Conservation (phyloP, 2,113 vertebrate species). For the Gulo gulo region DNA sequence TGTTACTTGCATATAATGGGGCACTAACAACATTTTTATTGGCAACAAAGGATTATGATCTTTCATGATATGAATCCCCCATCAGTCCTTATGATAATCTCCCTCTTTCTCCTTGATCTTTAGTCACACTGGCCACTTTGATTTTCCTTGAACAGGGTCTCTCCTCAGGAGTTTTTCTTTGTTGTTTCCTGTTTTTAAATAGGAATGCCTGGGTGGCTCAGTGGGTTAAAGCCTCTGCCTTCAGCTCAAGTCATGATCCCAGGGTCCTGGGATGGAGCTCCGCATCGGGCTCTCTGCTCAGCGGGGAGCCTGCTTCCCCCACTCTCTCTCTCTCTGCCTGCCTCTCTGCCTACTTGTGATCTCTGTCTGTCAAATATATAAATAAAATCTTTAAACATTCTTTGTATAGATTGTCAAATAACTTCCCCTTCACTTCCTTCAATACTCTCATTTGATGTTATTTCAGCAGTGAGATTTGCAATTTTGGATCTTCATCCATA, state of each 20-base stretch:
- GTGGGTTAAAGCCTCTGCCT: too few relatives aligned
- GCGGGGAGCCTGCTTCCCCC: too few relatives aligned
- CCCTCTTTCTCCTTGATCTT: neutral
- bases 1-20: neutral
- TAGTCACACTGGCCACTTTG: neutral
- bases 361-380: too few relatives aligned
- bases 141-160: neutral
- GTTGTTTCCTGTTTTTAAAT: neutral
- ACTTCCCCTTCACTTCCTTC: neutral
- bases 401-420: neutral
- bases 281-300: too few relatives aligned
- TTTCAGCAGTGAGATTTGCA: neutral
- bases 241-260: too few relatives aligned
- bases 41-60: neutral
- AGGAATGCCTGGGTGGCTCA: neutral
- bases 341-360: too few relatives aligned
- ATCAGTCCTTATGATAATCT: neutral
- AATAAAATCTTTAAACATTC: neutral
- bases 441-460: neutral
- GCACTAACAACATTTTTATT: neutral
- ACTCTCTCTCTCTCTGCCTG: too few relatives aligned
- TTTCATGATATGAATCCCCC: neutral
- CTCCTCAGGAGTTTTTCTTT: neutral
- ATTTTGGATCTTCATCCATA: neutral
- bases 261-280: too few relatives aligned